Percentiles rank a stretch among this genome's conserved stretches.
Evolutionary conservation across 2,797 vertebrate genomes (phyloP).

Genomic region (Argya squamiceps): DNA sequence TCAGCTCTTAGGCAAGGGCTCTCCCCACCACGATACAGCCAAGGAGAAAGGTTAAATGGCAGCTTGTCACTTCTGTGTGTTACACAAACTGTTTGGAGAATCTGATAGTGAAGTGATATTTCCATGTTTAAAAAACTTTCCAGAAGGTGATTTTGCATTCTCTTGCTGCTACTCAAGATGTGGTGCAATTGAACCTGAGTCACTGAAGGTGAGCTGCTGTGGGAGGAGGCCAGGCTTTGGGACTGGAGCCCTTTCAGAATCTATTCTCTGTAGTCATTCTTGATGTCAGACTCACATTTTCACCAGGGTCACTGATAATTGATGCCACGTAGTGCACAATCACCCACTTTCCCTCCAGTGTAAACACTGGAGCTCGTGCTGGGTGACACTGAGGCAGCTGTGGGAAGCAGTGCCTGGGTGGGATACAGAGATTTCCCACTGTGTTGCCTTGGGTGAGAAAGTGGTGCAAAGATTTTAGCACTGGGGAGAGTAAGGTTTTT

Average conservation of each 20-base stretch:
- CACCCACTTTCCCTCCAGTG: neutral
- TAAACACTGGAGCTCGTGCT: neutral
- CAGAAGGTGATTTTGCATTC: neutral
- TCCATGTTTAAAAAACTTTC: neutral
- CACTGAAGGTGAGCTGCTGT: neutral
- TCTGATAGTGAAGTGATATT: neutral
- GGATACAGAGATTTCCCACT: neutral
- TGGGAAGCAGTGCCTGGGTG: neutral
- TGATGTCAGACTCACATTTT: neutral
- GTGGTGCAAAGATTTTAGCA: neutral
- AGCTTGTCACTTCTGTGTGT: neutral
- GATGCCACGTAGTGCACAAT: neutral
- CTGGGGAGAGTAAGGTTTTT: neutral
- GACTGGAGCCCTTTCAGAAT: neutral
- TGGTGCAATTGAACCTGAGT: neutral
- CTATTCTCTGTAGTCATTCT: neutral
- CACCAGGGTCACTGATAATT: neutral
- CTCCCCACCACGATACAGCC: neutral
- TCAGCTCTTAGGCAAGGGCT: neutral
- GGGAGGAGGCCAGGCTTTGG: neutral
- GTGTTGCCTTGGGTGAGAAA: neutral
- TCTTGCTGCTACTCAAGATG: neutral
- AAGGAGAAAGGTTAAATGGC: neutral
- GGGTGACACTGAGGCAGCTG: neutral
- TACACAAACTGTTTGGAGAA: neutral